Base-by-base conservation (phyloP, 2,113 vertebrate species). In the Tinamus guttatus region DNA sequence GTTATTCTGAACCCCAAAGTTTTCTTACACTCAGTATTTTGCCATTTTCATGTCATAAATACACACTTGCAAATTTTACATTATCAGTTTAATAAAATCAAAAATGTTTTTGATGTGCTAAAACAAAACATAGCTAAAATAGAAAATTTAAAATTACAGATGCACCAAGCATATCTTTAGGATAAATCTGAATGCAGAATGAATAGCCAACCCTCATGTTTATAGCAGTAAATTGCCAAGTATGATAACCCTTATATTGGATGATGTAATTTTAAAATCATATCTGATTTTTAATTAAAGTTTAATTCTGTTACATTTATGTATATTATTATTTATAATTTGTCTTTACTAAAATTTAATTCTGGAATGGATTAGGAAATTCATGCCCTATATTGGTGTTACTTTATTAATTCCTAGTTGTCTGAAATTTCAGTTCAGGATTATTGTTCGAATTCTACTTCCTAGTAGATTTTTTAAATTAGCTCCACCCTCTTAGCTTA, bases 371-470 rank as follows among this genome's bases (percentile, higher is more conserved):
- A 8, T 70, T 27, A 43, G 54, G 36, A 27, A 63, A 67, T 8
- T 15, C 17, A 1, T 3, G 1, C 22, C 59, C 24, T 19, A 0
- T 49, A 9, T 22, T 89, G 19, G 4, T 43, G 3, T 30, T 16
- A 7, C 9, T 13, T 73, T 80, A 90, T 62, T 7, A 51, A 74
- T 45, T 24, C 45, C n/a, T 47, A 74, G 13, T 32, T 54, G 32
- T 82, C 34, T 68, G 51, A 75, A 71, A 88, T 47, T n/a, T 41
- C 69, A 64, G 30, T 62, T 81, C 68, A 90, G 69, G 60, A 60
- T 11, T 51, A 58, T 34, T n/a, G 60, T 36, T 83, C 7, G 22
- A 12, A 27, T 60, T 47, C 16, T 36, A 0, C 5, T 43, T 94
- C 9, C n/a, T 34, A 40, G 4, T 12, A 1, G 8, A 56, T 68